phyloP scores from a whole-genome alignment of 2,797 vertebrate species.

The Pampus argenteus region DNA sequence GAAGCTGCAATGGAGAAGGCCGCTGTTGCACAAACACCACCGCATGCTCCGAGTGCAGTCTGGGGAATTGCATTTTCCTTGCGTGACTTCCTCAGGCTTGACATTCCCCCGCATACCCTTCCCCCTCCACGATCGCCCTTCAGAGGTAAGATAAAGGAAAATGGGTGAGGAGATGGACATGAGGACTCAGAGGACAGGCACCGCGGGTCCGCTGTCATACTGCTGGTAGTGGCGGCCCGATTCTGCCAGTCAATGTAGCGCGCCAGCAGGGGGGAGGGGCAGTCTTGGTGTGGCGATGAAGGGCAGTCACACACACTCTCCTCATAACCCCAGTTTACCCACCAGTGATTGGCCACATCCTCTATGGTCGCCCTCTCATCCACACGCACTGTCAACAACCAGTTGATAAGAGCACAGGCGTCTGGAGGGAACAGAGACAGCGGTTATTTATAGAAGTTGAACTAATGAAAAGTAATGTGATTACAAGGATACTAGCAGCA shows the following conservation, averaged over 20 bases:
- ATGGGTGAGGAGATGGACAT: slow-evolving; percentile 43
- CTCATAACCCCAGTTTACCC: slow-evolving; percentile 91
- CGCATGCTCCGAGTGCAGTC: slow-evolving; percentile 54
- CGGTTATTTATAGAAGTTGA: slow-evolving; percentile 38
- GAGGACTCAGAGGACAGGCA: slow-evolving; percentile 54
- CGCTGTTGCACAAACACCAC: slow-evolving; percentile 41
- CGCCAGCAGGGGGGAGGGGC: slow-evolving; percentile 86
- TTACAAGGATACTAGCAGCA: not conserved
- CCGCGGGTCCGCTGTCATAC: slow-evolving; percentile 36
- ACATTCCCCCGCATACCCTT: slow-evolving; percentile 52
- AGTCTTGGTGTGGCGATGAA: slow-evolving; percentile 79
- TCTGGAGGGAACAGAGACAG: slow-evolving; percentile 74
- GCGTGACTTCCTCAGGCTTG: slow-evolving; percentile 84
- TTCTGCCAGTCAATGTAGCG: slow-evolving; percentile 90
- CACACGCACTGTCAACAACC: slow-evolving; percentile 86
- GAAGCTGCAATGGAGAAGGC: slow-evolving; percentile 35
- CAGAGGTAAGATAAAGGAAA: slow-evolving; percentile 74
- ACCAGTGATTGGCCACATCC: slow-evolving; percentile 91
- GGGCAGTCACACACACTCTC: slow-evolving; percentile 87
- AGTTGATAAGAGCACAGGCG: slow-evolving; percentile 88
- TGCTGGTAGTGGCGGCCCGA: slow-evolving; percentile 60
- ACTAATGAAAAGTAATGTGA: not conserved
- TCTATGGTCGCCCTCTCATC: slow-evolving; percentile 88
- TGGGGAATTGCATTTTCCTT: slow-evolving; percentile 86
- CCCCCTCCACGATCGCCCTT: slow-evolving; percentile 57